phyloP scores from a whole-genome alignment of 2,888 invertebrate species.

The Choreutis nemorana region DNA sequence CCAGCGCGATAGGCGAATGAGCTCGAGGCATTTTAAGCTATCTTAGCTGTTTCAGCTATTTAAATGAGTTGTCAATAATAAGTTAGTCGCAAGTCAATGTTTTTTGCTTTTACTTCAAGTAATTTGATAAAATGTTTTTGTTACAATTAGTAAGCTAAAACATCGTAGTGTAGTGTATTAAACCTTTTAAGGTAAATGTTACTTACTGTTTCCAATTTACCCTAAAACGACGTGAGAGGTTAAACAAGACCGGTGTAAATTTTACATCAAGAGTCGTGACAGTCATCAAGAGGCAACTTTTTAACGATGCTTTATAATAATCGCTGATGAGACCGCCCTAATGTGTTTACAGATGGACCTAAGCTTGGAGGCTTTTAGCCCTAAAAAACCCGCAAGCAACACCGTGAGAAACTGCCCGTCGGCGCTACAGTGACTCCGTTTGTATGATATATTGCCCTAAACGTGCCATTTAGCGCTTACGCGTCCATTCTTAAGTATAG shows the following conservation, averaged over 20 bases:
- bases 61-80: constrained; percentile 51
- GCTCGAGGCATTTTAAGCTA: constrained; percentile 23
- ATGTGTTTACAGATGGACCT: constrained; percentile 25
- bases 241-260: no score
- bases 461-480: constrained; percentile 66
- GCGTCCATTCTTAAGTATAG: constrained; percentile 61
- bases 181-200: no score
- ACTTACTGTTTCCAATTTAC: no score
- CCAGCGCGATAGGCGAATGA: constrained; percentile 18
- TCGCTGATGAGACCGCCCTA: constrained; percentile 26
- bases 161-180: no score
- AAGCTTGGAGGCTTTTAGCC: constrained; percentile 19
- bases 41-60: constrained; percentile 28
- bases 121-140: no score
- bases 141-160: no score
- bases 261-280: constrained; percentile 24
- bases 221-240: no score
- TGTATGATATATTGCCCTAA: constrained; percentile 60
- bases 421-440: constrained; percentile 49
- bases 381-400: constrained; percentile 20
- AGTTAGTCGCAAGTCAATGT: no score
- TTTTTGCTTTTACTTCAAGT: no score
- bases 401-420: constrained; percentile 52
- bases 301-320: constrained; percentile 41
- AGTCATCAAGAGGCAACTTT: constrained; percentile 51